These are phyloP conservation scores for Lacerta agilis DNA, from an alignment of 2,797 vertebrate genomes.

Conservation along the genomic window DNA sequence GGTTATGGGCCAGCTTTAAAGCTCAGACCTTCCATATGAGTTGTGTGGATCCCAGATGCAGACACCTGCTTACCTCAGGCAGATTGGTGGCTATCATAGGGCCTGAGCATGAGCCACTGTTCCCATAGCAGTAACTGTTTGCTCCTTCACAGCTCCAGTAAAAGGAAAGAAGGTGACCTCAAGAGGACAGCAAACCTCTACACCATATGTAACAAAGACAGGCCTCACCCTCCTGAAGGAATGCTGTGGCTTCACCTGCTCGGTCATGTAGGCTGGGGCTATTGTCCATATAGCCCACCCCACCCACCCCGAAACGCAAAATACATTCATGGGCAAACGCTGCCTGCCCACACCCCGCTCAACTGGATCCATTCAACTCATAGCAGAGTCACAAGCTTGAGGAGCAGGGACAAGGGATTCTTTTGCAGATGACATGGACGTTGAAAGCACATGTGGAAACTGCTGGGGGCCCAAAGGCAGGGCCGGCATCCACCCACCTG, in stretches of 20 bases:
- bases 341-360: background rate
- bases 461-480: background rate
- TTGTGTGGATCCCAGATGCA: accelerated
- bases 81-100: background rate
- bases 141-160: constrained; percentile 68
- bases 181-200: constrained; percentile 79
- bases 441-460: constrained; percentile 77
- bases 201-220: constrained; percentile 81
- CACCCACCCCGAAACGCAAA: constrained; percentile 24
- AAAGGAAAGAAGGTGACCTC: constrained; percentile 77
- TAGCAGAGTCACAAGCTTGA: constrained; percentile 89
- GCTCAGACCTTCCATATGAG: too few species aligned
- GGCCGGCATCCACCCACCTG: background rate
- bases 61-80: background rate
- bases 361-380: constrained; percentile 25
- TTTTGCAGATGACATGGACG: constrained; percentile 88
- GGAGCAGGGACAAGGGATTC: constrained; percentile 86
- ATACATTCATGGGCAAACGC: constrained; percentile 25
- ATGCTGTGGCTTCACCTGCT: constrained; percentile 90
- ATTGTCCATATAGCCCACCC: background rate
- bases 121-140: background rate
- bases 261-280: constrained; percentile 82
- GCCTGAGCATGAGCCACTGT: background rate
- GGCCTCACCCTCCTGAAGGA: constrained; percentile 87
- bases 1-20: background rate